A percentile compares a stretch with the other conserved stretches of the same genome.
phyloP scores from a whole-genome alignment of 1,140 invertebrate species.

The Trichomalopsis sarcophagae region DNA sequence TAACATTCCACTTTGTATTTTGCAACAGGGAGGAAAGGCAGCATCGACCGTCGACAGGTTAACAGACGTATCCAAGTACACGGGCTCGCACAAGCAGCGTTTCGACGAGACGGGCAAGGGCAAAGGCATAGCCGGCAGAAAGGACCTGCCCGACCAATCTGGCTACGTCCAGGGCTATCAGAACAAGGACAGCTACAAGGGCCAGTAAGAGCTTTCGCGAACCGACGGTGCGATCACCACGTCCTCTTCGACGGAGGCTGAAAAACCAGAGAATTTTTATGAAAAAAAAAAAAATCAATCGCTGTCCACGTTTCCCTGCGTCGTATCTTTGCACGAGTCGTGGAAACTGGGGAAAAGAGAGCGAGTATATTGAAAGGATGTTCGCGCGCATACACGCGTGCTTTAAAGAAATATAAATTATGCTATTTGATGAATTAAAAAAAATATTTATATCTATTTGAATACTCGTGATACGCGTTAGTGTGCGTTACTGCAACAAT shows the following conservation, averaged over 20 bases:
- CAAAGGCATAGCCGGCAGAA: conserved; percentile 90
- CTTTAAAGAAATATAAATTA: background rate
- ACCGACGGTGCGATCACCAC: conserved; percentile 21
- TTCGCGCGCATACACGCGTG: conserved; percentile 8
- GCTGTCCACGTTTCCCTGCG: conserved; percentile 32
- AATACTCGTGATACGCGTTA: background rate
- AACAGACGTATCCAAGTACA: conserved; percentile 93
- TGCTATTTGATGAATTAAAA: background rate
- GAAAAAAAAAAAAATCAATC: background rate
- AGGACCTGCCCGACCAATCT: conserved; percentile 84
- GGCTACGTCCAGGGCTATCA: conserved; percentile 94
- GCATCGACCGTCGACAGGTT: conserved; percentile 88
- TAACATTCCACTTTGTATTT: too few relatives aligned
- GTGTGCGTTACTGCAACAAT: background rate
- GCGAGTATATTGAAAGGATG: background rate
- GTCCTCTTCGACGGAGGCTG: background rate
- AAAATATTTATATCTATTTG: background rate
- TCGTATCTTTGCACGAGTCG: background rate
- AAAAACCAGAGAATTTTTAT: conserved; percentile 1
- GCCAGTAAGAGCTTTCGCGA: conserved; percentile 59
- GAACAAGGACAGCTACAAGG: conserved; percentile 85
- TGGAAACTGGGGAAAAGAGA: background rate
- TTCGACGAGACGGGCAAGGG: conserved; percentile 92
- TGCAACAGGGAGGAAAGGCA: conserved; percentile 77
- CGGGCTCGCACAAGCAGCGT: conserved; percentile 91